A percentile compares a stretch with the other conserved stretches of the same genome.
These are phyloP conservation scores for Mormyrus hasselquistii DNA, from an alignment of 2,797 vertebrate genomes.

Conservation along the genomic window DNA sequence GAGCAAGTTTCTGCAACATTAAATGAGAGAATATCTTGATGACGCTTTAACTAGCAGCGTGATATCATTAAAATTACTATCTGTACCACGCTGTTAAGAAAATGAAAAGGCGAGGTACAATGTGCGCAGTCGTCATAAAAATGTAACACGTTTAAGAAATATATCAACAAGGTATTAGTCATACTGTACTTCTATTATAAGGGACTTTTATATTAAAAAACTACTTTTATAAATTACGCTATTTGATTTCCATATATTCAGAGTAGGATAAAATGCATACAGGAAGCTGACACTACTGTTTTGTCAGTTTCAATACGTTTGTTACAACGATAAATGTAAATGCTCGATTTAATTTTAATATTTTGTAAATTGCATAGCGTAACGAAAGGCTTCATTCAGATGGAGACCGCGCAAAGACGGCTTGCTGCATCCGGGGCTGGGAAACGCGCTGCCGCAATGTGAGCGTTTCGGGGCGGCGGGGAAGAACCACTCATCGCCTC, in stretches of 20 bases:
- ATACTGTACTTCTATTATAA: background rate
- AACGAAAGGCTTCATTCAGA: background rate
- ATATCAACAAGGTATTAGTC: background rate
- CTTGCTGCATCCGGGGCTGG: background rate
- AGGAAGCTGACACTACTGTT: background rate
- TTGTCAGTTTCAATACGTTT: background rate
- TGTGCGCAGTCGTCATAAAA: background rate
- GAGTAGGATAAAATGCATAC: background rate
- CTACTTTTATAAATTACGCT: background rate
- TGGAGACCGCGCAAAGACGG: background rate
- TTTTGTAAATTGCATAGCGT: background rate
- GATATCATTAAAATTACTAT: background rate
- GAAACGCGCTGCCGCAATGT: background rate
- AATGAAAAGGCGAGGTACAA: background rate
- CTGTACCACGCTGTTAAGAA: background rate
- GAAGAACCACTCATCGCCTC: background rate
- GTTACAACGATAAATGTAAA: background rate
- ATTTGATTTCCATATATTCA: background rate
- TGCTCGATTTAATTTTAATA: background rate
- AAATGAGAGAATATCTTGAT: background rate
- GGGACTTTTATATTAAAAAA: background rate
- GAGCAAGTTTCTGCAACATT: background rate
- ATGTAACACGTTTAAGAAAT: background rate
- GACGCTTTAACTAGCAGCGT: background rate
- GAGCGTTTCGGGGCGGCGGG: background rate